phyloP scores from a whole-genome alignment of 2,888 invertebrate species.

The Athrips mouffetella region DNA sequence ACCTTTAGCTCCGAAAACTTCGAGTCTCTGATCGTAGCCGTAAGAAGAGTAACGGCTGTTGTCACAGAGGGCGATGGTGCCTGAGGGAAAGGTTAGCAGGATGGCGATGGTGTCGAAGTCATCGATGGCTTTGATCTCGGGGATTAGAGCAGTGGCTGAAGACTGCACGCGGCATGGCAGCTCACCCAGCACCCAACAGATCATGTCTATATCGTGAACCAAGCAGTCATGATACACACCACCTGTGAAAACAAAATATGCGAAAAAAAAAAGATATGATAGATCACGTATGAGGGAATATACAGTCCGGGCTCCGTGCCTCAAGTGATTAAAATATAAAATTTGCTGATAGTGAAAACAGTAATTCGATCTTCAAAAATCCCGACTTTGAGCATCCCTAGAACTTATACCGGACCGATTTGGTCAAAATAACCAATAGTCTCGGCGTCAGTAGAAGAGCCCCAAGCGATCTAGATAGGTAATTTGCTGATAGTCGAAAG shows the following conservation, averaged over 20 bases:
- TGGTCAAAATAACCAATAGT: no score
- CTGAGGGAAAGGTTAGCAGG: conserved; percentile 79
- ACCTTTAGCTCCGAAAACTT: conserved; percentile 80
- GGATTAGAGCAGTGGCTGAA: conserved; percentile 74
- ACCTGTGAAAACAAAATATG: conserved; percentile 57
- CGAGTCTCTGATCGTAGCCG: conserved; percentile 84
- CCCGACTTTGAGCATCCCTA: no score
- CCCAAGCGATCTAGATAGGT: no score
- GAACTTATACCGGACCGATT: no score
- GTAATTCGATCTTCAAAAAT: no score
- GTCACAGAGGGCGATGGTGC: conserved; percentile 80
- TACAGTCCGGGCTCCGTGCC: no score
- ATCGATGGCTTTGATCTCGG: conserved; percentile 77
- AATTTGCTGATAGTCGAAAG: no score
- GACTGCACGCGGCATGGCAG: conserved; percentile 78
- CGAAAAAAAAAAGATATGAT: no score
- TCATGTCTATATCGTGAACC: conserved; percentile 83
- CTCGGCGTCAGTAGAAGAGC: no score
- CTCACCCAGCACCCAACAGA: conserved; percentile 81
- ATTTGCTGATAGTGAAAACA: no score
- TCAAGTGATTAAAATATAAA: no score
- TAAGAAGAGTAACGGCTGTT: conserved; percentile 79
- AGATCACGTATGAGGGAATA: no score
- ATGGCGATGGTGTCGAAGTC: conserved; percentile 82
- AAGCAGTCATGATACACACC: conserved; percentile 84